Conservation (phyloP, 2,888 invertebrate genomes). For the Eumacrocentrus americanus region DNA sequence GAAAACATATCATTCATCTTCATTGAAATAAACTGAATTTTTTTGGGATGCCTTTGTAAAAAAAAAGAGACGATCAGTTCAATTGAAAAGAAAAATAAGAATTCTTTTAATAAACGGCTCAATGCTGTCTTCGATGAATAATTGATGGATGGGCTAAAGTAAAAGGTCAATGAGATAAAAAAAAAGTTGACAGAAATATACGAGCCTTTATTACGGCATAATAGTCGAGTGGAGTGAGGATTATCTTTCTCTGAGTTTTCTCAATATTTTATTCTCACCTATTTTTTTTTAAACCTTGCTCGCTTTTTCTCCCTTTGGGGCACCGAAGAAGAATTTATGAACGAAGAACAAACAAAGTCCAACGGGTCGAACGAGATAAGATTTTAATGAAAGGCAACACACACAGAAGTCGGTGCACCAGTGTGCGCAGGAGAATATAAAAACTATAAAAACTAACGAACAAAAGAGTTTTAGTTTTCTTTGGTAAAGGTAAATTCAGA, state of each 20-base stretch:
- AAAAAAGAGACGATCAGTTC: not conserved
- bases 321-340: not conserved
- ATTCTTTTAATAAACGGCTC: not conserved
- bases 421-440: not conserved
- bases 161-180: constrained; percentile 5
- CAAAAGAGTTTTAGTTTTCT: constrained; percentile 1
- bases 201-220: constrained; percentile 1
- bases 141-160: constrained; percentile 14
- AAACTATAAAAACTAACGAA: not conserved
- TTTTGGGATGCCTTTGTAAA: not conserved
- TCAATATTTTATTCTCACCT: not conserved
- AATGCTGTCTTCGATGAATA: constrained; percentile 5
- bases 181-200: not conserved
- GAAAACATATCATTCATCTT: not conserved
- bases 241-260: not conserved
- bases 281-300: not conserved
- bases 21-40: not conserved
- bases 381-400: constrained; percentile 8
- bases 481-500: constrained; percentile 5
- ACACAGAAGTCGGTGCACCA: constrained; percentile 1
- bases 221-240: constrained; percentile 1
- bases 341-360: not conserved
- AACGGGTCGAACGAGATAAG: constrained; percentile 6
- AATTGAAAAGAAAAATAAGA: not conserved
- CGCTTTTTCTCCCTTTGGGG: not conserved